phyloP scores from a whole-genome alignment of 2,113 vertebrate genomes.

The Passerina amoena region DNA sequence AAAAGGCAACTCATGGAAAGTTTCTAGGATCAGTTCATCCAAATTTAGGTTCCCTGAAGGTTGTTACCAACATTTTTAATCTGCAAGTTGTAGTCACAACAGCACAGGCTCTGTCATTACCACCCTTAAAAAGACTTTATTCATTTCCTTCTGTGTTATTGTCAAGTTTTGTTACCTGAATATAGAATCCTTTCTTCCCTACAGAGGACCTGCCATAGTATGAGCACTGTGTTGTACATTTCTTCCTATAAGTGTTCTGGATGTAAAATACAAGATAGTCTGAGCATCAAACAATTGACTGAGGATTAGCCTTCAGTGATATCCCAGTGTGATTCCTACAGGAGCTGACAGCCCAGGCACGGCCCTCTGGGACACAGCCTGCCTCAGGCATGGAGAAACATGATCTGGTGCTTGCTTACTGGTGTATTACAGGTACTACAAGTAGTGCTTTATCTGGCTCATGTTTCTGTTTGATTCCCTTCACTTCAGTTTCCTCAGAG shows the following conservation, averaged over 20 bases:
- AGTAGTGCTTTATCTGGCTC: background rate
- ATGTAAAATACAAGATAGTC: background rate
- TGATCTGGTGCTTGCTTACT: background rate
- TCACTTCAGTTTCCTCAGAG: background rate
- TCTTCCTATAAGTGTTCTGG: background rate
- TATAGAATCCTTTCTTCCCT: background rate
- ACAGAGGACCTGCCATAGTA: background rate
- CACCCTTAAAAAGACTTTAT: background rate
- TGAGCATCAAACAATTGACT: background rate
- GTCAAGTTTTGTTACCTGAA: background rate
- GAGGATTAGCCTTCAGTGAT: background rate
- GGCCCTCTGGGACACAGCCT: background rate
- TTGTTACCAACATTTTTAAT: background rate
- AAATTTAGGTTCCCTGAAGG: background rate
- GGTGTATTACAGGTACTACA: background rate
- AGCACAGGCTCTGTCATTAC: background rate
- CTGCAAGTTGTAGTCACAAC: background rate
- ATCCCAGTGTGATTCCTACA: background rate
- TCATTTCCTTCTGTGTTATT: background rate
- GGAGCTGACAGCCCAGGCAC: background rate
- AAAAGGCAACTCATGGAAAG: background rate
- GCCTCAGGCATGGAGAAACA: background rate
- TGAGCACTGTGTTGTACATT: background rate
- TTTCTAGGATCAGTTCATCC: background rate
- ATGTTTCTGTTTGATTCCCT: background rate